Percentiles rank a stretch among this genome's conserved stretches.
Conservation (phyloP, 2,797 vertebrate species). For the Apodemus agrarius region DNA sequence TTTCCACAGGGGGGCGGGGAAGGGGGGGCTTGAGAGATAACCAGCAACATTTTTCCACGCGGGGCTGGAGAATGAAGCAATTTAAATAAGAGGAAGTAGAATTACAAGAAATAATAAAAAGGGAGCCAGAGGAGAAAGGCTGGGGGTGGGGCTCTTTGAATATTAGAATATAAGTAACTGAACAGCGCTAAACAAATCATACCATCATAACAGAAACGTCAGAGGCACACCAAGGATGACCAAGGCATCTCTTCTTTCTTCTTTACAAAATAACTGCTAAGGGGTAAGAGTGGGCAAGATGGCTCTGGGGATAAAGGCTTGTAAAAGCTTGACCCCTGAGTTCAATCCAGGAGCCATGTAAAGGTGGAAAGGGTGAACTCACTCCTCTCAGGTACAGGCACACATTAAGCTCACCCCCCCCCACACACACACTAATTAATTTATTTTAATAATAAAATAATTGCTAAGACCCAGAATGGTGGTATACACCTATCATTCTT, state of each 20-base stretch:
- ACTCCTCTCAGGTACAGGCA: neutral
- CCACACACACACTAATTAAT: neutral
- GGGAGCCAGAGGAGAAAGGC: neutral
- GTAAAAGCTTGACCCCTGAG: neutral
- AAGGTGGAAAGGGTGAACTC: neutral
- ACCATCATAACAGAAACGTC: slow-evolving; percentile 37
- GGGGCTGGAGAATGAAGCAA: neutral
- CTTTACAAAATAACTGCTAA: slow-evolving; percentile 40
- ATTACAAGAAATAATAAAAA: neutral
- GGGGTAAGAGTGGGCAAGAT: neutral
- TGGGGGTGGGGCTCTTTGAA: neutral
- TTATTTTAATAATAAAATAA: neutral
- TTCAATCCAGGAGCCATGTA: neutral
- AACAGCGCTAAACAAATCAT: neutral
- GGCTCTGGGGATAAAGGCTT: neutral
- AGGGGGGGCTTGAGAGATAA: neutral
- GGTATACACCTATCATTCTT: neutral
- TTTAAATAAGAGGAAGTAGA: slow-evolving; percentile 37
- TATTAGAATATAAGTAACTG: neutral
- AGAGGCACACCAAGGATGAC: neutral
- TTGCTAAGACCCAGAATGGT: neutral
- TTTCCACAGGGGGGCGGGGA: no score
- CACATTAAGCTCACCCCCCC: no score
- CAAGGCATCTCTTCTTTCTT: neutral
- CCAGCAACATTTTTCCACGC: slow-evolving; percentile 53